Base-by-base conservation (phyloP, 1,140 invertebrate genomes). In the Drosophila dunni region DNA sequence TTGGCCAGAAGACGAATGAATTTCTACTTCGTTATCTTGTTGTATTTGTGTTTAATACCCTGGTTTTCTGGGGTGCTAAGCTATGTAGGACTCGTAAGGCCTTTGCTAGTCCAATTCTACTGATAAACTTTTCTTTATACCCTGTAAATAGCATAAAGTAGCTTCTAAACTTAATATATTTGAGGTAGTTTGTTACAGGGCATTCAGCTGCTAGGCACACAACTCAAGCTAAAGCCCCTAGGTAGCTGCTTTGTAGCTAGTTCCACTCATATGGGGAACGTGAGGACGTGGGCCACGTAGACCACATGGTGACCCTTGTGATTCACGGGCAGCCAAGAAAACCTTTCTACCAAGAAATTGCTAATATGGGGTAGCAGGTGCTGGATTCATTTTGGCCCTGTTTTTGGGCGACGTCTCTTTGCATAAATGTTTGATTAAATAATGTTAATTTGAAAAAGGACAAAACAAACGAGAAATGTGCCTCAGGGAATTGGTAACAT, bases 341-440 rank as follows among this genome's bases (percentile, higher is more conserved):
- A 53, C n/a, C n/a, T 7, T 34, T 15, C 74, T 42, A 71, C 68
- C 50, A 68, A 77, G 24, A 29, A 83, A 86, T 83, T 67, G 50
- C 76, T 65, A 79, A 74, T 75, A 50, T 71, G 77, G 70, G 83
- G 71, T 72, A 86, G 78, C 82, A 85, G 83, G 79, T 85, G 82
- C 53, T 51, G 62, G 63, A 79, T 61, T 73, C 36, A 60, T 53
- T 60, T 70, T 75, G 46, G 75, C 20, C 57, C 60, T 42, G 57
- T 58, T 66, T 7, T 56, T 6, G 78, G 53, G 36, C 61, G 79
- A 53, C 67, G 65, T 62, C 54, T 38, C 71, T 86, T 83, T 86
- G 83, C 86, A 83, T 86, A 79, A 86, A 86, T 78, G 71, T 78
- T 75, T 71, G 44, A 75, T 71, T 75, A 71, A 71, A 75, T 82